These are phyloP conservation scores for Crocuta crocuta DNA, from an alignment of 2,113 vertebrate species.

Conservation along the genomic window DNA sequence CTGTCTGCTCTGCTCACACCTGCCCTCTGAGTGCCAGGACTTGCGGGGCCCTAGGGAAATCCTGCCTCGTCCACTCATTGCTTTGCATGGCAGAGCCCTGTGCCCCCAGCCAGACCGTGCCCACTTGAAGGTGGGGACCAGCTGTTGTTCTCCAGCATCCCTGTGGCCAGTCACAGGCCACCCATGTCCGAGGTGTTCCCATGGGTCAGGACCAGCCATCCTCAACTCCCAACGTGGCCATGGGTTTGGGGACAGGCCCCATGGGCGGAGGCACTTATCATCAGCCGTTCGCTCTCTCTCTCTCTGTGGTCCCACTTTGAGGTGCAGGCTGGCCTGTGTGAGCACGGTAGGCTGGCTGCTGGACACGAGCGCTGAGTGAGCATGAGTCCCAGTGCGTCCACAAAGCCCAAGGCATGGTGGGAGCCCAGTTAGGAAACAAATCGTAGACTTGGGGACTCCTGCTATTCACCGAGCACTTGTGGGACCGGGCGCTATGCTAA, in stretches of 20 bases:
- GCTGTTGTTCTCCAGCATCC: background rate
- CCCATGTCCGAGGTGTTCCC: background rate
- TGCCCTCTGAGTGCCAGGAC: background rate
- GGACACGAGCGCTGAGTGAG: background rate
- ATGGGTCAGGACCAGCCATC: background rate
- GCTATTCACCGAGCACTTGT: background rate
- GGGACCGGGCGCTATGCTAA: background rate
- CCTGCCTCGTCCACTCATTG: background rate
- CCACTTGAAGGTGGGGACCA: background rate
- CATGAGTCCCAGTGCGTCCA: fast-evolving
- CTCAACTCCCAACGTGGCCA: background rate
- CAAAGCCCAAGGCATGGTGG: fast-evolving
- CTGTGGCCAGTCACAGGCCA: background rate
- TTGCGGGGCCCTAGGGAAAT: background rate
- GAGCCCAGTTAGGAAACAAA: background rate
- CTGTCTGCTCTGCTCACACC: background rate
- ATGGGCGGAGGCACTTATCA: background rate
- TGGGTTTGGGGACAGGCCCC: background rate
- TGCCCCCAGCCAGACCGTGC: background rate
- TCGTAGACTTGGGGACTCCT: fast-evolving
- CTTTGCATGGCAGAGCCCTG: background rate
- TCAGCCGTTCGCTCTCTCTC: background rate
- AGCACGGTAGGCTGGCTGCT: background rate
- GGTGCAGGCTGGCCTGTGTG: fast-evolving
- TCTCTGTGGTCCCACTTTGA: background rate